These are phyloP conservation scores for Macropis europaea DNA, from an alignment of 2,888 invertebrate species.

Conservation along the genomic window DNA sequence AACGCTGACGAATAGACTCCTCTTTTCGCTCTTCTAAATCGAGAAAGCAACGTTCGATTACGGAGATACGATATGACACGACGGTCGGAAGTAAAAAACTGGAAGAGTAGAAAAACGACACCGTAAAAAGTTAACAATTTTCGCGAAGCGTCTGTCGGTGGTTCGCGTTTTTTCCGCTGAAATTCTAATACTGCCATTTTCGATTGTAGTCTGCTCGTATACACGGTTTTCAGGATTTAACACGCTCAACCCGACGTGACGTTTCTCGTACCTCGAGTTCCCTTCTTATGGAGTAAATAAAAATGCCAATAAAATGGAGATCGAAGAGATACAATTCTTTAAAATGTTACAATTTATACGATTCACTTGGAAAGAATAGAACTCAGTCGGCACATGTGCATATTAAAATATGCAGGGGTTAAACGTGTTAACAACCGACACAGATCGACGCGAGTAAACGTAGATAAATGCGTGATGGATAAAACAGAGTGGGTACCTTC, in stretches of 20 bases:
- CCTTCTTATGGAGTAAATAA: too few relatives aligned
- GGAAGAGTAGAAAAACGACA: slow-evolving; percentile 66
- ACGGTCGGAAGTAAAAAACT: slow-evolving; percentile 62
- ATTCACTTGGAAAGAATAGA: too few relatives aligned
- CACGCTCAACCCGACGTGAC: too few relatives aligned
- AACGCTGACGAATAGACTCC: not conserved
- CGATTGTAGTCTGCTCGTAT: too few relatives aligned
- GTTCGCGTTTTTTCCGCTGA: not conserved
- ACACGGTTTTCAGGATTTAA: too few relatives aligned
- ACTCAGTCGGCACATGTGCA: too few relatives aligned
- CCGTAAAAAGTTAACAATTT: slow-evolving; percentile 8
- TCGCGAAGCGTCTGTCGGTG: slow-evolving; percentile 1
- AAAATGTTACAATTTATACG: too few relatives aligned
- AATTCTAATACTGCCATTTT: slow-evolving; percentile 24
- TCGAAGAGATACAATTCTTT: too few relatives aligned
- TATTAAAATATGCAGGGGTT: too few relatives aligned
- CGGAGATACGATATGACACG: not conserved
- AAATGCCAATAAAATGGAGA: too few relatives aligned
- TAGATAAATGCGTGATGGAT: not conserved
- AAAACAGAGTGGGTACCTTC: not conserved
- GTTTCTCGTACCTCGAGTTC: too few relatives aligned
- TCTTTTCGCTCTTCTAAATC: not conserved
- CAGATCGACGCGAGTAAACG: not conserved
- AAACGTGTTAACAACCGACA: not conserved
- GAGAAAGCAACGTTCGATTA: slow-evolving; percentile 4